Base-by-base conservation (phyloP, 2,888 invertebrate species). In the Zygaena filipendulae region DNA sequence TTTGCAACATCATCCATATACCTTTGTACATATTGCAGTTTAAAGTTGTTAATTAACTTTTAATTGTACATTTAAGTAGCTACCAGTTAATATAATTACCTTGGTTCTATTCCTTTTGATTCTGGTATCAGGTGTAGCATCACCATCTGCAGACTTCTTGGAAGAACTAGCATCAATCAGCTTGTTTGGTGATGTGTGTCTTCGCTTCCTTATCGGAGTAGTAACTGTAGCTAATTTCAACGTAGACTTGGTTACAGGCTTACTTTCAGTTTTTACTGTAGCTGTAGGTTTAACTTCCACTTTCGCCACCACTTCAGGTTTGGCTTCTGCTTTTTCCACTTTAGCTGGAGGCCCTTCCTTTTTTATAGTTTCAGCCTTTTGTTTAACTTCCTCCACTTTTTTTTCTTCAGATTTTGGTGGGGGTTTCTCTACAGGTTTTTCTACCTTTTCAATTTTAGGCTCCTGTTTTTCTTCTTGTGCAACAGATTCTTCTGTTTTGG, bases 221-320 rank as follows among this genome's bases (percentile, higher is more conserved):
- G 83, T 82, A 16, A 81, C 81, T 4, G 84, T 83, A 0, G 83
- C 81, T 47, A 82, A 44, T 45, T 83, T 83, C 44, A 82, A 44
- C 3, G 82, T 82, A 1, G 83, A 72, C 38, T 75, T 81, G 1
- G 82, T 72, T 37, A 62, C 60, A 11, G 51, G 46, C 38, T 74
- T 80, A 3, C 49, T 36, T 40, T 62, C 63, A 11, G 51, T 27
- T 33, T 71, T 75, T 30, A 49, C 43, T 10, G 50, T 47, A 23
- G 42, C 37, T 30, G 66, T 67, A 2, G 36, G 27, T 25, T 68
- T 70, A 11, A 42, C 48, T 27, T 51, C 52, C n/a, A 36, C 31
- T 38, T 49, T 51, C 21, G 45, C 43, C 22, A 49, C 53, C 13
- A 30, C 30, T 27, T 48, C 46, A 27, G 29, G 37, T 30, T 49